A percentile compares a stretch with the other conserved stretches of the same genome.
Evolutionary conservation across 2,797 vertebrate species (phyloP).

Genomic region (Cyprinodon diabolis): DNA sequence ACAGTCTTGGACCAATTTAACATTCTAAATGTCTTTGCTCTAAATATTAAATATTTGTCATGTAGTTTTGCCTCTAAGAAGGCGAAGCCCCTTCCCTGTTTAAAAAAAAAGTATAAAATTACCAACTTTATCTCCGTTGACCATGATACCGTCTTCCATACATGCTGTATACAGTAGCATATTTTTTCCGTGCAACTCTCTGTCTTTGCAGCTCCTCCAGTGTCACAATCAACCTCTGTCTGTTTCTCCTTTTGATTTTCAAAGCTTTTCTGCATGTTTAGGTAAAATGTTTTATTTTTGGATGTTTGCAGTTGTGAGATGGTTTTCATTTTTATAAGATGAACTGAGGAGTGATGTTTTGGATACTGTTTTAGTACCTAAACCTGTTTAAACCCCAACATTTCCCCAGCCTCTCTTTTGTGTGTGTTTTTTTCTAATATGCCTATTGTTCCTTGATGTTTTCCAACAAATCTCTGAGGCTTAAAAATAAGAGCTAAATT

Average conservation of each 20-base stretch:
- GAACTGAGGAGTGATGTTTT: background rate
- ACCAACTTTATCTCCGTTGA: background rate
- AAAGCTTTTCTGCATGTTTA: background rate
- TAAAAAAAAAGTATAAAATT: no score
- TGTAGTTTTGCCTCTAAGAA: background rate
- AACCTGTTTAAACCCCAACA: background rate
- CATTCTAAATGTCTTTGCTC: background rate
- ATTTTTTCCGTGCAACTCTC: no score
- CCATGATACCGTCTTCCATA: background rate
- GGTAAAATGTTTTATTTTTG: background rate
- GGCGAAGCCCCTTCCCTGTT: background rate
- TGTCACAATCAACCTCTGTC: background rate
- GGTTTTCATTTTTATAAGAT: background rate
- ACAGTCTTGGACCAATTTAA: background rate
- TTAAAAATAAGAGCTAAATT: background rate
- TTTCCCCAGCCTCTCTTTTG: background rate
- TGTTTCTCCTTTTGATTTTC: background rate
- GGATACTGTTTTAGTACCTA: background rate
- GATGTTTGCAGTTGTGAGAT: background rate
- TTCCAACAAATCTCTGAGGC: background rate
- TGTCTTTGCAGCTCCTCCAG: background rate
- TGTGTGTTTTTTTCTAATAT: background rate
- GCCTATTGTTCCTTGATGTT: background rate
- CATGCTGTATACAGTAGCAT: no score
- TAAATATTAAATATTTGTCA: background rate